Evolutionary conservation across 2,113 vertebrate genomes (phyloP), one percentile per base, ranked within the genome.

Genomic region (Sapajus apella): DNA sequence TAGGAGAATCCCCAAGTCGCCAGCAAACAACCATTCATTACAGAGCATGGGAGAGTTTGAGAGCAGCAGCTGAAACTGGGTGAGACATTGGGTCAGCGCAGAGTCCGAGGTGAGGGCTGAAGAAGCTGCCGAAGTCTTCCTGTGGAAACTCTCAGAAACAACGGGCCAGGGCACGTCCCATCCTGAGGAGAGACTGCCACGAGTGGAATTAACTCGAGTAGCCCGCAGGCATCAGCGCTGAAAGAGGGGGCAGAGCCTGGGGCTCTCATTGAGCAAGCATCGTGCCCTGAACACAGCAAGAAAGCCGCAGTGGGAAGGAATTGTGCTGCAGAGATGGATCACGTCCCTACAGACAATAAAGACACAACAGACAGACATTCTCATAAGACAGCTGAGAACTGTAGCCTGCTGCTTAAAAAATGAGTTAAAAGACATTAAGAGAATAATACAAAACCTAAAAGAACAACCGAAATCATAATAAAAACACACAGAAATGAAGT

Each of bases 271-370:
- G 21, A 68, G 17, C 4, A 5, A 10, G 37, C 14, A 1, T 9
- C 20, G 0, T 4, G 0, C 5, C 11, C 0, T 0, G n/a, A 43
- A 6, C 45, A 14, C 12, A 14, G 2, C 17, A 13, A 16, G 91
- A 12, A 68, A 20, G 27, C 35, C 10, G 5, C 6, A 68, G 61
- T 12, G 16, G 14, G 8, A 68, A 35, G 16, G 66, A 35, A 35
- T 35, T n/a, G 32, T 17, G 32, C 2, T 8, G 21, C 14, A 23
- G 27, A 18, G 30, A 12, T n/a, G 20, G 45, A 8, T 7, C 10
- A 2, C 27, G 9, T 11, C 4, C 72, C 16, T 68, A 6, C 1
- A 23, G 37, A 14, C 32, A 7, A 3, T 12, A 40, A 12, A 27
- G n/a, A 17, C 30, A 10, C 11, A 18, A 25, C 52, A 10, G 37